Evolutionary conservation across 1,140 invertebrate species (phyloP).

Genomic region (Aradophagus sp.): DNA sequence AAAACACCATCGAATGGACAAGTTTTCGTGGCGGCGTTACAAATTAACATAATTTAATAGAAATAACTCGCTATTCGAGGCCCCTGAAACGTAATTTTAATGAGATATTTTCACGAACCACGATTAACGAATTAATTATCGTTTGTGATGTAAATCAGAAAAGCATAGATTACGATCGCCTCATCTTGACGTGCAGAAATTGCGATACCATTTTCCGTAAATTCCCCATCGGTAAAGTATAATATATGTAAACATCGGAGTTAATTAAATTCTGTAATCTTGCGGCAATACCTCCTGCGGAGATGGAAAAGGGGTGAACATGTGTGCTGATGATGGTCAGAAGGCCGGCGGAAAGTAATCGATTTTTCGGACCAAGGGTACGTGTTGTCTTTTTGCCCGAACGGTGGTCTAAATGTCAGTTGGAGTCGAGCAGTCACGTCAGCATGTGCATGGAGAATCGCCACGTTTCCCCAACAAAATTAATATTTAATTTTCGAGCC

Average conservation of each 20-base stretch:
- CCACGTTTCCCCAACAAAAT: conserved; percentile 59
- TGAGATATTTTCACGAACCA: conserved; percentile 4
- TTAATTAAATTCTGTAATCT: conserved; percentile 68
- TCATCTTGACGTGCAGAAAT: conserved; percentile 27
- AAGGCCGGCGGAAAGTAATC: conserved; percentile 22
- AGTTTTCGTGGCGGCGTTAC: too few species aligned
- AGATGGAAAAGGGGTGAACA: conserved; percentile 34
- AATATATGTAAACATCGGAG: conserved; percentile 62
- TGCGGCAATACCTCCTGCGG: conserved; percentile 28
- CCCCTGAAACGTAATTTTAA: too few species aligned
- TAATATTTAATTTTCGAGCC: conserved; percentile 72
- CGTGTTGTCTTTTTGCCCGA: conserved; percentile 30
- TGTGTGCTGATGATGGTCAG: conserved; percentile 40
- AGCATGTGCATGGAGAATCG: conserved; percentile 63
- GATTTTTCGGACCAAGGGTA: conserved; percentile 37
- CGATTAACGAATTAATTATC: conserved; percentile 42
- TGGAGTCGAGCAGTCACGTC: conserved; percentile 49
- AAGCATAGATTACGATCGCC: conserved; percentile 17
- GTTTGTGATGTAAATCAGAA: conserved; percentile 32
- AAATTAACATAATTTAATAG: conserved; percentile 4
- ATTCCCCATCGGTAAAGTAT: conserved; percentile 48
- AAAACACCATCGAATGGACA: too few species aligned
- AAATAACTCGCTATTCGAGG: too few species aligned
- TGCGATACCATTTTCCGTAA: conserved; percentile 34
- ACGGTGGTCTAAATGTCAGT: conserved; percentile 38